Conservation (phyloP, 2,113 vertebrate genomes). For the Cisticola juncidis region DNA sequence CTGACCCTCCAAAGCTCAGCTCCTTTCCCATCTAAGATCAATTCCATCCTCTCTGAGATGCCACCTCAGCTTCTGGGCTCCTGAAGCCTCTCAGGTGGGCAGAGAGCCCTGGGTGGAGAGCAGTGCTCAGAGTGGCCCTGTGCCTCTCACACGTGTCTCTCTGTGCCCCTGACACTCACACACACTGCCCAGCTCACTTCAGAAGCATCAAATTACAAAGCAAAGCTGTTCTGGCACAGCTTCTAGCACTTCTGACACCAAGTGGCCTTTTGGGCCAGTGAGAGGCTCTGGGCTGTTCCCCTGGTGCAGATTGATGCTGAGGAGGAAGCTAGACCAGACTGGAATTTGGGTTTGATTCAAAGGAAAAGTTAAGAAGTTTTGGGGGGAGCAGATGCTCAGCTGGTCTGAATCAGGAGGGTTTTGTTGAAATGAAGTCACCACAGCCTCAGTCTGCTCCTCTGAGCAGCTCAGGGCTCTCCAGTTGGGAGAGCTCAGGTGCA, state of each 20-base stretch:
- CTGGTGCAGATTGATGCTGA: neutral
- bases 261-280: neutral
- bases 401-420: conserved; percentile 39
- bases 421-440: neutral
- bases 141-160: neutral
- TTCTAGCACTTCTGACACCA: neutral
- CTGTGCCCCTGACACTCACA: neutral
- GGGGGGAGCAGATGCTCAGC: conserved; percentile 46
- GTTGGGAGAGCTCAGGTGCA: neutral
- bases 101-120: neutral
- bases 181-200: neutral
- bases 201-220: conserved; percentile 33
- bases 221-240: neutral
- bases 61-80: neutral
- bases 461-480: neutral
- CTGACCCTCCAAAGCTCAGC: neutral
- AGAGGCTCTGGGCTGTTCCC: conserved; percentile 28
- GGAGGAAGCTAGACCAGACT: conserved; percentile 14
- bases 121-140: neutral
- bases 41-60: neutral
- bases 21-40: neutral
- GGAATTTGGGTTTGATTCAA: conserved; percentile 49
- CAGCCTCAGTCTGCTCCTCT: neutral
- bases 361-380: conserved; percentile 37
- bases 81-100: neutral